Base-by-base conservation (phyloP, 2,888 invertebrate species). In the Aplocera efformata region DNA sequence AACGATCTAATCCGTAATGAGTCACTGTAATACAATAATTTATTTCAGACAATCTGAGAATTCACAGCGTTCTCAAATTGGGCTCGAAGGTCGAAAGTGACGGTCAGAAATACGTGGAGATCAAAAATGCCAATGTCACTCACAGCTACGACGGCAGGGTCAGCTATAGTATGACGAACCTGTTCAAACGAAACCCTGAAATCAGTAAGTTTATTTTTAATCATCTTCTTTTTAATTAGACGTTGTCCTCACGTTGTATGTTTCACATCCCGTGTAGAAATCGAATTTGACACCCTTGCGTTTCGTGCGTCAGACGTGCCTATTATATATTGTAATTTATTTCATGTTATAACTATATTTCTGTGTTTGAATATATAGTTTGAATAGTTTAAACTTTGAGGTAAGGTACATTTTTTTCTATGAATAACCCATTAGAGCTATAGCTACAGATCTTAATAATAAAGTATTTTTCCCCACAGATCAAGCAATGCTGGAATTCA, bases 201-300 rank as follows among this genome's bases (percentile, higher is more conserved):
- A 67, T 79, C 26, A 79, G 81, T 81, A 63, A 72, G 80, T 63
- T 36, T n/a, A n/a, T n/a, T n/a, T n/a, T 32, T 11, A 22, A n/a
- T 32, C n/a, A n/a, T n/a, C n/a, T n/a, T n/a, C n/a, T n/a, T n/a
- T n/a, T n/a, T n/a, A n/a, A n/a, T n/a, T n/a, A n/a, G n/a, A n/a
- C n/a, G n/a, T n/a, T n/a, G n/a, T n/a, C n/a, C n/a, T n/a, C n/a
- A n/a, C n/a, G n/a, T n/a, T n/a, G n/a, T n/a, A n/a, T n/a, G n/a
- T n/a, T n/a, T n/a, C n/a, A n/a, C n/a, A n/a, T n/a, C n/a, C n/a
- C n/a, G n/a, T n/a, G n/a, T n/a, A n/a, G n/a, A n/a, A n/a, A n/a
- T n/a, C n/a, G n/a, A n/a, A n/a, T n/a, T n/a, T n/a, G n/a, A n/a
- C n/a, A n/a, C n/a, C n/a, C n/a, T n/a, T n/a, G n/a, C n/a, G n/a